Evolutionary conservation across 2,797 vertebrate species (phyloP), one percentile per base, ranked within the genome.

Genomic region (Pyrocephalus nanus): DNA sequence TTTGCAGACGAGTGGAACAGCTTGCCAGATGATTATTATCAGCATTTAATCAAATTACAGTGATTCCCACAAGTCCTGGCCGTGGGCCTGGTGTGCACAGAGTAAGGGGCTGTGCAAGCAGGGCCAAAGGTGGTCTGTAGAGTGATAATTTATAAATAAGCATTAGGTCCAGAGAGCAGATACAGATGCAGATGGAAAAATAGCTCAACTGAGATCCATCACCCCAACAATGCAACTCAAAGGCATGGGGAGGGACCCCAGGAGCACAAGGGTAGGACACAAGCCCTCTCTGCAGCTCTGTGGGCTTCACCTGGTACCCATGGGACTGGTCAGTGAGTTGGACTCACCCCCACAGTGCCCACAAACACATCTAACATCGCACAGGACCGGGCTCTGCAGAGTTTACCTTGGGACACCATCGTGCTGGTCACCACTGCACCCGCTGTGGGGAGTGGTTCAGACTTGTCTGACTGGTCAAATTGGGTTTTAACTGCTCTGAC

Each of bases 11-110:
- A 93, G 84, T 60, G 51, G 30, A 95, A 81, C 85, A 92, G 75
- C 89, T 81, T 92, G 92, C 87, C 95, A 95, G 89, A 66, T 62
- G 83, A 96, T 95, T 53, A 67, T 83, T 90, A 95, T 92, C 92
- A 76, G 55, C 76, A n/a, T 53, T 80, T 90, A 79, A 90, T 76
- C 86, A 88, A 47, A 86, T 88, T 78, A 76, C 83, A 90, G 62
- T 0, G 2, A 78, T 73, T 93, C 86, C 60, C 64, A 66, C 77
- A 62, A 60, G 83, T 23, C 43, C 79, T 9, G 25, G 83, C 58
- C 6, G 0, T 0, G 30, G 75, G 72, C 65, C 74, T 66, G 84
- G 34, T 4, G 65, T 66, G 87, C 64, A 43, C 55, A n/a, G 66
- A 3, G 23, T 4, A 34, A 83, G 54, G 57, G 72, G 50, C 67